Evolutionary conservation across 2,797 vertebrate species (phyloP), one percentile per base, ranked within the genome.

Genomic region (Xiphorhynchus erythropygius): DNA sequence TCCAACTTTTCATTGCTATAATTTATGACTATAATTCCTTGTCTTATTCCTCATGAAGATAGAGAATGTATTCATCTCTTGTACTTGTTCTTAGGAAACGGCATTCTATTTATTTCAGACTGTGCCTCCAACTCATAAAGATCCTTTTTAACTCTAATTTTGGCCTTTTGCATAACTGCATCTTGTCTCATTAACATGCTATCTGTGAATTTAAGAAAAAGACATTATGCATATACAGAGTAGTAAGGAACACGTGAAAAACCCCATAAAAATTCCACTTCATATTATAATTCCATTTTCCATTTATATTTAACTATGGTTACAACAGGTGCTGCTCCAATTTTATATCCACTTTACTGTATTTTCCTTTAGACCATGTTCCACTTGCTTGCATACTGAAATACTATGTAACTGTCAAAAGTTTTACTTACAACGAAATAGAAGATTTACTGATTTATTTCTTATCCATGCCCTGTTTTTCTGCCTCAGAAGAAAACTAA

Each of bases 401-500:
- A 87, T 60, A 82, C 10, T 21, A 52, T 4, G 23, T 60, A 75
- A 84, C 49, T 35, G 47, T 55, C 69, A 75, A 86, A 91, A 88
- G 53, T 39, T 62, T 82, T 75, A 76, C 42, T 71, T 56, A 92
- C 0, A 7, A 78, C 18, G 46, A 93, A 90, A 75, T 73, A 15
- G 5, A 78, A 81, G 24, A 65, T 2, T 7, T 8, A 73, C 50
- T 70, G 74, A 90, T 82, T 78, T 87, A 59, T 84, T 90, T 90
- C 70, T 81, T 82, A 76, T 27, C 67, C 39, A 21, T 63, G 52
- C 13, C 46, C 23, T 22, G n/a, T 17, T 95, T 88, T 78, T 76
- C 74, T 89, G 74, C 28, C 67, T 79, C 67, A 52, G 74, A 92
- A 84, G 59, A 11, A 89, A 94, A 89, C 27, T 30, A 90, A 90